Base-by-base conservation (phyloP, 2,113 vertebrate genomes). In the Nothocercus julius region DNA sequence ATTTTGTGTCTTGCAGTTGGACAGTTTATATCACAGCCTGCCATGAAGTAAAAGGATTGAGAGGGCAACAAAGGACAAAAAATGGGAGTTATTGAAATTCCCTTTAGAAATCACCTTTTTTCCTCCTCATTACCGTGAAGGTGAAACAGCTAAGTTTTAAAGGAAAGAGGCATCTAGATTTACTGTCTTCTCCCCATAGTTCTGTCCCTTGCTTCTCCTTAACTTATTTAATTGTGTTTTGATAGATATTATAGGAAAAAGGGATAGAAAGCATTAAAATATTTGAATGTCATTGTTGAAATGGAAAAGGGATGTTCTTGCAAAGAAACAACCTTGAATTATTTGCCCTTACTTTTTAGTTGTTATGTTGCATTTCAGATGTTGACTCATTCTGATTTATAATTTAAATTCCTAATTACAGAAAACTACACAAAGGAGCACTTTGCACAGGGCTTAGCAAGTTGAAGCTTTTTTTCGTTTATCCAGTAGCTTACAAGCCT, bases 21-120 rank as follows among this genome's bases (percentile, higher is more conserved):
- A 94, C 88, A 96, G 94, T 97, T 96, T 95, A 90, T 95, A 95
- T 97, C 96, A 88, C 91, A 97, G 93, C 85, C 86, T 93, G 92
- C 40, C 83, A 81, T 5, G 45, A 75, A 95, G 80, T 92, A 64
- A 94, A 96, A 92, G 64, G 93, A 94, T 81, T 89, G 70, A 82
- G 87, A 68, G 77, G 70, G 67, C 70, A 91, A 95, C 85, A 88
- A 62, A 82, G 44, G 88, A 62, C 21, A 45, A 94, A 80, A 30
- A 89, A 87, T 22, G 38, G 44, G 47, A 87, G 44, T 73, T 97
- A 95, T 91, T 88, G 93, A 91, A 47, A 47, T 20, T 90, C 90
- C 74, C 92, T 92, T 90, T 83, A 70, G 59, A 93, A 94, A 80
- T 89, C 17, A 64, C 30, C 21, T 75, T 93, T 91, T 82, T 93